Evolutionary conservation across 2,113 vertebrate genomes (phyloP).

Genomic region (Steatornis caripensis): DNA sequence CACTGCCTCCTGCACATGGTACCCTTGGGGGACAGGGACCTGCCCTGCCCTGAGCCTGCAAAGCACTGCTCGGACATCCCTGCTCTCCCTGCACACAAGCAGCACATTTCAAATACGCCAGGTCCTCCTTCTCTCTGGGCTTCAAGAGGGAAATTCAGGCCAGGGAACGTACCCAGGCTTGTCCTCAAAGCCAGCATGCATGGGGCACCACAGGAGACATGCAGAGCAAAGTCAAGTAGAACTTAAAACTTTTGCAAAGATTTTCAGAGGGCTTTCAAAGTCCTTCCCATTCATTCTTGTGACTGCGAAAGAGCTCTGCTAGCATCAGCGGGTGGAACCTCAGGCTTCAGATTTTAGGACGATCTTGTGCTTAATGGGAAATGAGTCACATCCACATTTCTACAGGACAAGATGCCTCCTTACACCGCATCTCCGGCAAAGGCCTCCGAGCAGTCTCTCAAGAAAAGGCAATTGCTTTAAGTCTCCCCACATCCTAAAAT

Average conservation of each 20-base stretch:
- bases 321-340: not conserved
- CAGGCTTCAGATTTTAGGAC: not conserved
- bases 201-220: fast-evolving
- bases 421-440: not conserved
- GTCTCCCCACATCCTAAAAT: not conserved
- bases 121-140: not conserved
- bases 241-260: not conserved
- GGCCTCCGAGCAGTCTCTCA: not conserved
- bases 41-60: not conserved
- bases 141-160: not conserved
- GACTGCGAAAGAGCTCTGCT: not conserved
- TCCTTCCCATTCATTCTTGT: not conserved
- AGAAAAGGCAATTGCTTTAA: not conserved
- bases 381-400: not conserved
- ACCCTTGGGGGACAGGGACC: not conserved
- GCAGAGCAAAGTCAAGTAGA: not conserved
- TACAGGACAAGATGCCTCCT: not conserved
- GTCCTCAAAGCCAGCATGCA: not conserved
- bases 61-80: fast-evolving
- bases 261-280: not conserved
- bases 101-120: not conserved
- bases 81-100: not conserved
- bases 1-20: fast-evolving
- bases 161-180: not conserved
- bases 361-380: not conserved